A percentile compares a stretch with the other conserved stretches of the same genome.
These are phyloP conservation scores for Sorex fumeus DNA, from an alignment of 2,113 vertebrate genomes.

Conservation along the genomic window DNA sequence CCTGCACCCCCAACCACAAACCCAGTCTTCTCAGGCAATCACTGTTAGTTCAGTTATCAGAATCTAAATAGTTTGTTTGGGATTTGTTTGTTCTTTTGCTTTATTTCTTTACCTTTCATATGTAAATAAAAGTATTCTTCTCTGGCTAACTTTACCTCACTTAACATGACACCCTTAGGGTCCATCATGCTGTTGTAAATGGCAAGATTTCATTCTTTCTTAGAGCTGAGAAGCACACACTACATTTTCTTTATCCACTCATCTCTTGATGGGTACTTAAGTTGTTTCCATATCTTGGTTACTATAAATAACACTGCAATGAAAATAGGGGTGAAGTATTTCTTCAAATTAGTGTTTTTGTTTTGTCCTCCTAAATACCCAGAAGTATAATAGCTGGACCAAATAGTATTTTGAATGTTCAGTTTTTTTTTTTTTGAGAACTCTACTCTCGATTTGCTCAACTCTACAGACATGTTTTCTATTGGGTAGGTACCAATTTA, in stretches of 20 bases:
- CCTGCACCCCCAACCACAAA: not conserved
- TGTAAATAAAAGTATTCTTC: not conserved
- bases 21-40: not conserved
- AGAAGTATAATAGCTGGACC: not conserved
- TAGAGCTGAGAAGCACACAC: not conserved
- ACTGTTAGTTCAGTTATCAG: not conserved
- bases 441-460: too few species aligned
- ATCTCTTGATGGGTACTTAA: not conserved
- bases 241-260: not conserved
- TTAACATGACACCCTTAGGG: not conserved
- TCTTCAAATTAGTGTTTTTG: not conserved
- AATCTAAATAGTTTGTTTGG: not conserved
- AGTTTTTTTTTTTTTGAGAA: not conserved
- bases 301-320: not conserved
- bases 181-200: not conserved
- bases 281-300: not conserved
- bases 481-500: not conserved
- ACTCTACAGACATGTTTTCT: not conserved
- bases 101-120: not conserved
- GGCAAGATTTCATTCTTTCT: not conserved
- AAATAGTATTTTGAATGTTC: not conserved
- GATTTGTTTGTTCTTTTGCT: not conserved
- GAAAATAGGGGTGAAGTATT: not conserved
- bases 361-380: not conserved
- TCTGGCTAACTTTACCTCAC: not conserved